A percentile compares a stretch with the other conserved stretches of the same genome.
These are phyloP conservation scores for Chloropsis cyanopogon DNA, from an alignment of 2,113 vertebrate species.

Conservation along the genomic window DNA sequence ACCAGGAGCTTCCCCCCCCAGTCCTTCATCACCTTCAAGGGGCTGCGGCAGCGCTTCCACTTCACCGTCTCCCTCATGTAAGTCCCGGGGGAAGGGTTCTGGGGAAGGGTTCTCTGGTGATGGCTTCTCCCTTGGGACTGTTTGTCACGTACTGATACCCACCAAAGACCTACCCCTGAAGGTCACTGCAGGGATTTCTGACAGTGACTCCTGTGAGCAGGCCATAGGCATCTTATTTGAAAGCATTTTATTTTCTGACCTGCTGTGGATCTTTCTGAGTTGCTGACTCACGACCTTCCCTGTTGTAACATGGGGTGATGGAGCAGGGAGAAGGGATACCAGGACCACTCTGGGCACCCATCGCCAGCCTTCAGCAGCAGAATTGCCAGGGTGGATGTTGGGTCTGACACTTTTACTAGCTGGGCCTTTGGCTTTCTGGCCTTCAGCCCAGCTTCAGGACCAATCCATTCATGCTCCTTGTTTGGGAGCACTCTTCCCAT, in stretches of 20 bases:
- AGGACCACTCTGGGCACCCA: background rate
- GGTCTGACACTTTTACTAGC: background rate
- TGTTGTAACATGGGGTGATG: fast-evolving
- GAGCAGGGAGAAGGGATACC: fast-evolving
- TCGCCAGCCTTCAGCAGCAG: fast-evolving
- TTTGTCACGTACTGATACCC: background rate
- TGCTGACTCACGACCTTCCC: fast-evolving
- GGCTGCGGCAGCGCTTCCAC: conserved; percentile 80
- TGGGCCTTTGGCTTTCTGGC: background rate
- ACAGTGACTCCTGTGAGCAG: fast-evolving
- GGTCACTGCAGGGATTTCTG: background rate
- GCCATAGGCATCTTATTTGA: fast-evolving
- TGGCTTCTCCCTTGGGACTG: background rate
- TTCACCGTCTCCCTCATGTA: conserved; percentile 79
- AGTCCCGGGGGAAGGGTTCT: background rate
- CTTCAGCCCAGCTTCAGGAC: background rate
- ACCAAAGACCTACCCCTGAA: fast-evolving
- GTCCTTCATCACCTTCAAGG: conserved; percentile 83
- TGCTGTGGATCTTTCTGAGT: background rate
- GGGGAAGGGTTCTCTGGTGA: background rate
- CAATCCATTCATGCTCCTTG: fast-evolving
- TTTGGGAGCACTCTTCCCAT: background rate
- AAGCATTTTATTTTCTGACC: background rate
- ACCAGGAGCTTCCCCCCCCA: conserved; percentile 77
- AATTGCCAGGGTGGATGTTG: fast-evolving